Evolutionary conservation across 2,797 vertebrate genomes (phyloP).

Genomic region (Labroides dimidiatus): DNA sequence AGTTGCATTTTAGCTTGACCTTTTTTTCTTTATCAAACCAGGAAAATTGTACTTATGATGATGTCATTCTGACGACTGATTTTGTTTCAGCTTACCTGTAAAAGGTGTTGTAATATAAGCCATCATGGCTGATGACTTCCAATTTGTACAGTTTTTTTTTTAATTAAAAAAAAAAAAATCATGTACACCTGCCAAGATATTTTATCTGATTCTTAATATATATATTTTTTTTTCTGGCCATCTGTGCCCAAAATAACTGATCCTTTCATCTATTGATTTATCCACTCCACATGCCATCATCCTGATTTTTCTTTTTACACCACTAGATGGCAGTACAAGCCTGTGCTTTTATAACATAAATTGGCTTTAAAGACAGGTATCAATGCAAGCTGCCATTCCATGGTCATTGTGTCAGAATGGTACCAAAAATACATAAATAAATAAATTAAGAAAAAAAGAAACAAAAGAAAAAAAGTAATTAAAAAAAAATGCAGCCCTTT

Average conservation of each 20-base stretch:
- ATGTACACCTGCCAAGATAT: too few species aligned
- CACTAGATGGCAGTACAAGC: constrained; percentile 83
- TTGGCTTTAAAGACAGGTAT: constrained; percentile 43
- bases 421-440: constrained; percentile 9
- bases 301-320: constrained; percentile 1
- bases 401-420: constrained; percentile 49
- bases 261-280: background rate
- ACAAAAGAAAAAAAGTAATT: constrained; percentile 17
- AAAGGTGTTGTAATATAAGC: too few species aligned
- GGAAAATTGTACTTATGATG: background rate
- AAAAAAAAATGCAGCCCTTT: background rate
- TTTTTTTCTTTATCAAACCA: too few species aligned
- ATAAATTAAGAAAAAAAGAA: constrained; percentile 12
- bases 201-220: background rate
- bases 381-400: constrained; percentile 50
- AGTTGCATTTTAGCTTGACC: constrained; percentile 1
- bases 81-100: background rate
- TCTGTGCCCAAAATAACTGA: constrained; percentile 12
- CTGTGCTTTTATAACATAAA: constrained; percentile 41
- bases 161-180: too few species aligned
- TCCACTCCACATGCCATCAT: background rate
- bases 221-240: background rate
- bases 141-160: background rate
- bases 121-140: background rate
- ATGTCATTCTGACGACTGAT: background rate